A percentile compares a stretch with the other conserved stretches of the same genome.
phyloP scores from a whole-genome alignment of 1,140 invertebrate genomes.

The Nixonia krombeini region DNA sequence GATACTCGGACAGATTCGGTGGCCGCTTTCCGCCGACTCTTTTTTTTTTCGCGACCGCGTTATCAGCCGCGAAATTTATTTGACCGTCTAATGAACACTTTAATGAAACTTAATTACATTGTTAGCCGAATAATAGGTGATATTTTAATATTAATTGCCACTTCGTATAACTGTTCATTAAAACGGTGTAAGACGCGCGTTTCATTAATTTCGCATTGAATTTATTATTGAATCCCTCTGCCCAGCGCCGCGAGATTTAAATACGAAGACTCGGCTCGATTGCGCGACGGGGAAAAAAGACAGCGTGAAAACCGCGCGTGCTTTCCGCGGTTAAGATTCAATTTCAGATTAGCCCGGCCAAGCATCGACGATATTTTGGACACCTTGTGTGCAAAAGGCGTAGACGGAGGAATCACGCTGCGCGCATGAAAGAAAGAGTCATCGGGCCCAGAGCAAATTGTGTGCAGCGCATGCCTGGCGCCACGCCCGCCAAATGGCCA shows the following conservation, averaged over 20 bases:
- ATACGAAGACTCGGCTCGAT: neutral
- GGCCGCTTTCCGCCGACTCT: too few relatives aligned
- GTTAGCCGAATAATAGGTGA: too few relatives aligned
- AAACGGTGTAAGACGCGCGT: too few relatives aligned
- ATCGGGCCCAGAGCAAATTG: conserved; percentile 57
- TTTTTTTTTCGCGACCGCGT: conserved; percentile 1
- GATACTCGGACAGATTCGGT: conserved; percentile 5
- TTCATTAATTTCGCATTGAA: too few relatives aligned
- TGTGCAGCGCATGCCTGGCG: conserved; percentile 56
- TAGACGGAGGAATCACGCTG: conserved; percentile 32
- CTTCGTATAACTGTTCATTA: too few relatives aligned
- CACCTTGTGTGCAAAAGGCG: conserved; percentile 35
- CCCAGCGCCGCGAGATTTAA: neutral
- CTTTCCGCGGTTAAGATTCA: conserved; percentile 37
- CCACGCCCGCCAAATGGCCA: conserved; percentile 68
- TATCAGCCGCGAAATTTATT: too few relatives aligned
- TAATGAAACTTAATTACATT: too few relatives aligned
- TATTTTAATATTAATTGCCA: too few relatives aligned
- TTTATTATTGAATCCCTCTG: too few relatives aligned
- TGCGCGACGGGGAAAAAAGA: neutral
- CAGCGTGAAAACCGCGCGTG: neutral
- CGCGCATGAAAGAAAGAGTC: conserved; percentile 42
- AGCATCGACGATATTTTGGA: conserved; percentile 38
- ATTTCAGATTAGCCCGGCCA: conserved; percentile 43
- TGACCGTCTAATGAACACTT: too few relatives aligned